phyloP scores from a whole-genome alignment of 2,113 vertebrate species.

The Butorides virescens region DNA sequence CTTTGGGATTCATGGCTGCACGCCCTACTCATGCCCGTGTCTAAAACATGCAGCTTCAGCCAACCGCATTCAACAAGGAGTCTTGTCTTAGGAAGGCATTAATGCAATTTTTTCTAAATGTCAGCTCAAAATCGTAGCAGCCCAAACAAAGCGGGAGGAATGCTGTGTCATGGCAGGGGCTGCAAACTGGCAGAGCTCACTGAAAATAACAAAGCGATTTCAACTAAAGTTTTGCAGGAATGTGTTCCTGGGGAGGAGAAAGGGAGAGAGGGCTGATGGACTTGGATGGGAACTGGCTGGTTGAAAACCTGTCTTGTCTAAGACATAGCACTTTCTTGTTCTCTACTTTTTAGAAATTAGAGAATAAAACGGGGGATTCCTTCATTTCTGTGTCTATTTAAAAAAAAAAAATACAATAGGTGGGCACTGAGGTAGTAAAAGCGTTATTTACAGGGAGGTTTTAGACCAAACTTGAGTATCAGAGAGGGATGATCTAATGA shows the following conservation, averaged over 20 bases:
- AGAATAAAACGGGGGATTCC: neutral
- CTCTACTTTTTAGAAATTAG: neutral
- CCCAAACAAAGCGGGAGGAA: neutral
- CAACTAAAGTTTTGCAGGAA: neutral
- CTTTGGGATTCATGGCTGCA: neutral
- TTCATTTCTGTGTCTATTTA: neutral
- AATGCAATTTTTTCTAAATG: neutral
- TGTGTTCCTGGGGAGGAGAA: neutral
- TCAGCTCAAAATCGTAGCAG: neutral
- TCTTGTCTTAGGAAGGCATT: neutral
- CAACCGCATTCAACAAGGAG: neutral
- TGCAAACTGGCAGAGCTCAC: neutral
- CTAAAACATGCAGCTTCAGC: neutral
- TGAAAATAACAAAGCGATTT: neutral
- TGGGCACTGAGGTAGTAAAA: neutral
- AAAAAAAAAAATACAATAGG: neutral
- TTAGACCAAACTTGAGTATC: neutral
- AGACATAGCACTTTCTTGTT: neutral
- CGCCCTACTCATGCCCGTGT: neutral
- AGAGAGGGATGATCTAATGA: neutral
- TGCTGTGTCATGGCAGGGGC: constrained; percentile 31
- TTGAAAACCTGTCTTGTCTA: neutral
- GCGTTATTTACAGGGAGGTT: neutral
- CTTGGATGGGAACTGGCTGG: neutral
- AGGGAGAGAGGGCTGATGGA: neutral